Evolutionary conservation across 2,888 invertebrate species (phyloP).

Genomic region (Agonopterix arenella): DNA sequence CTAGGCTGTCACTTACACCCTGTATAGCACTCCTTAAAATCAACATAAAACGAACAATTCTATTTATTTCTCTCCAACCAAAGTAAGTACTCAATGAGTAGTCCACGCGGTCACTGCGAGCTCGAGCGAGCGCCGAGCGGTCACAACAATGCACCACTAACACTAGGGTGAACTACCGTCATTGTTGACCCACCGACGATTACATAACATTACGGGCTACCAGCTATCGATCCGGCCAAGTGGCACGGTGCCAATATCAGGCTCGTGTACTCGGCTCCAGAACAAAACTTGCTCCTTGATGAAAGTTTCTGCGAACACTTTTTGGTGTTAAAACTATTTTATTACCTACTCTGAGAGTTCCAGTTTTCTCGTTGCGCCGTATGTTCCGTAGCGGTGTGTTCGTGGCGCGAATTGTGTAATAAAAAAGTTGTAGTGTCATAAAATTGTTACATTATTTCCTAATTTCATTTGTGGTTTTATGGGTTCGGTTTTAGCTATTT

Average conservation of each 20-base stretch:
- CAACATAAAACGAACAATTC: too few relatives aligned
- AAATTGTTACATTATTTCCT: background rate
- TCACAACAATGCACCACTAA: conserved; percentile 10
- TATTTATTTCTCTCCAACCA: too few relatives aligned
- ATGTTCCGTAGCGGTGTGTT: background rate
- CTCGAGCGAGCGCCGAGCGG: conserved; percentile 5
- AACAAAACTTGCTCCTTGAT: conserved; percentile 36
- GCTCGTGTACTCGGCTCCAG: conserved; percentile 40
- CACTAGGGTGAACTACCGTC: conserved; percentile 19
- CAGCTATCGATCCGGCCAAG: conserved; percentile 56
- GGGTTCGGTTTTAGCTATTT: background rate
- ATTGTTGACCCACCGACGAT: conserved; percentile 41
- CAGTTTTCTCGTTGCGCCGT: conserved; percentile 16
- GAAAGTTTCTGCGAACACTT: conserved; percentile 33
- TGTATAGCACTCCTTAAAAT: too few relatives aligned
- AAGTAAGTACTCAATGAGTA: too few relatives aligned
- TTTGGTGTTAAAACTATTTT: conserved; percentile 32
- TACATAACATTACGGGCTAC: conserved; percentile 47
- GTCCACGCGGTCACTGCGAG: too few relatives aligned
- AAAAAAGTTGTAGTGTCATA: background rate
- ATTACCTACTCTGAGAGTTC: conserved; percentile 21
- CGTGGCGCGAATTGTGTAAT: background rate
- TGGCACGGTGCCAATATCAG: conserved; percentile 67
- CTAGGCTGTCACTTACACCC: too few relatives aligned
- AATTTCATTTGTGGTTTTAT: background rate